Evolutionary conservation across 2,113 vertebrate genomes (phyloP).

Genomic region (Bothrops jararaca): DNA sequence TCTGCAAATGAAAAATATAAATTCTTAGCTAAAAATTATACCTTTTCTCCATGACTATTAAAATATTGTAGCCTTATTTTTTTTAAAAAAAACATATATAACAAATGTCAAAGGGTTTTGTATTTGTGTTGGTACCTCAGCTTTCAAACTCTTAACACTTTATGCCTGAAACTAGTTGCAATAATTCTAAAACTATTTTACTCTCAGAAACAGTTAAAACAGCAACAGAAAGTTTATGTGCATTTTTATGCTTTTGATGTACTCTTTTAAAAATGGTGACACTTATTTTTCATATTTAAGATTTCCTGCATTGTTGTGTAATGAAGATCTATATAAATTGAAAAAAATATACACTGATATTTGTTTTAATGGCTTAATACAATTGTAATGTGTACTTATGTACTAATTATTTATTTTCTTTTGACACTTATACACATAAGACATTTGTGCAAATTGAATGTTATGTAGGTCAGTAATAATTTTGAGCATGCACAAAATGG

Average conservation of each 20-base stretch:
- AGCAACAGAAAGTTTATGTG: not conserved
- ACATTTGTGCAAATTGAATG: not conserved
- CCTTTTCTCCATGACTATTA: not conserved
- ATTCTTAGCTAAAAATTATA: not conserved
- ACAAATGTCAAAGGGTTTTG: not conserved
- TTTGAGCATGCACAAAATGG: not conserved
- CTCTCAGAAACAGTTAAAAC: not conserved
- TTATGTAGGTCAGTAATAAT: not conserved
- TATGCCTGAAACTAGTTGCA: not conserved
- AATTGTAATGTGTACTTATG: not conserved
- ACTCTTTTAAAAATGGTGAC: not conserved
- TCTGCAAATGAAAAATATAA: conserved; percentile 70
- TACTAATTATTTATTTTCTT: not conserved
- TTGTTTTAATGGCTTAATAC: not conserved
- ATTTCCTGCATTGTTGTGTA: not conserved
- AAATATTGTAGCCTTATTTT: not conserved
- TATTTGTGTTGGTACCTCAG: not conserved
- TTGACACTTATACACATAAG: not conserved
- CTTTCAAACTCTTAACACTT: not conserved
- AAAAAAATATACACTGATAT: not conserved
- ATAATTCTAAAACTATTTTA: not conserved
- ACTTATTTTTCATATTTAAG: not conserved
- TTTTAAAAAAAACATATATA: not conserved
- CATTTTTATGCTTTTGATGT: not conserved
- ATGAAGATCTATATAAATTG: not conserved